These are phyloP conservation scores for Calameuta idolon DNA, from an alignment of 2,888 invertebrate genomes.

Conservation along the genomic window DNA sequence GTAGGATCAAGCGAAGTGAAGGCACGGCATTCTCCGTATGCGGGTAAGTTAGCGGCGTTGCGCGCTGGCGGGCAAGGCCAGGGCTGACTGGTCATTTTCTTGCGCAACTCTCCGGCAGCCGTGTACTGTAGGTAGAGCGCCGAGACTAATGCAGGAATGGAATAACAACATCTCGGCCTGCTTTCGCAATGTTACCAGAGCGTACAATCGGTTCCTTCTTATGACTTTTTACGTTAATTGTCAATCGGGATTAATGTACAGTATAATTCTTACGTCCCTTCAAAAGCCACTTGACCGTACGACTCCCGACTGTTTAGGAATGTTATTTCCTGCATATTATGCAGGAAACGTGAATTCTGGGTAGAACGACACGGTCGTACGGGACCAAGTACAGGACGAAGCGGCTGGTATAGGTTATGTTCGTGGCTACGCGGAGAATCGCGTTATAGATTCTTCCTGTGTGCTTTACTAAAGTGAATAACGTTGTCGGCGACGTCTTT, in stretches of 20 bases:
- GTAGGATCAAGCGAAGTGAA: neutral
- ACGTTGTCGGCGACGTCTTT: neutral
- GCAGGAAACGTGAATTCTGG: neutral
- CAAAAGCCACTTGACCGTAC: neutral
- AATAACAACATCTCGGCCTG: conserved; percentile 3
- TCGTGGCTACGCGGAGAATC: neutral
- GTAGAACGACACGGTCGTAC: neutral
- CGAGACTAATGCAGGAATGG: neutral
- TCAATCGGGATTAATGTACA: neutral
- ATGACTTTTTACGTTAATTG: neutral
- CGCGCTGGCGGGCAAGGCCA: conserved; percentile 56
- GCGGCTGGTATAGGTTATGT: neutral
- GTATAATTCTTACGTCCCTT: neutral
- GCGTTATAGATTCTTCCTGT: neutral
- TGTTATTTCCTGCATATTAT: no score
- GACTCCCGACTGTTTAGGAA: neutral
- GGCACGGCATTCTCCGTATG: conserved; percentile 6
- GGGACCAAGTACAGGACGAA: neutral
- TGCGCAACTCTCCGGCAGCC: conserved; percentile 43
- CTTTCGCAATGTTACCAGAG: neutral
- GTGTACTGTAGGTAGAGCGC: neutral
- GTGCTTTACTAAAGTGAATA: neutral
- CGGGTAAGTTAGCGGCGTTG: conserved; percentile 19
- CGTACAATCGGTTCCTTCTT: neutral
- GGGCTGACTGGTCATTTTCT: conserved; percentile 56